A percentile compares a stretch with the other conserved stretches of the same genome.
These are phyloP conservation scores for Acanthurus leucopareius DNA, from an alignment of 2,797 vertebrate genomes.

Conservation along the genomic window DNA sequence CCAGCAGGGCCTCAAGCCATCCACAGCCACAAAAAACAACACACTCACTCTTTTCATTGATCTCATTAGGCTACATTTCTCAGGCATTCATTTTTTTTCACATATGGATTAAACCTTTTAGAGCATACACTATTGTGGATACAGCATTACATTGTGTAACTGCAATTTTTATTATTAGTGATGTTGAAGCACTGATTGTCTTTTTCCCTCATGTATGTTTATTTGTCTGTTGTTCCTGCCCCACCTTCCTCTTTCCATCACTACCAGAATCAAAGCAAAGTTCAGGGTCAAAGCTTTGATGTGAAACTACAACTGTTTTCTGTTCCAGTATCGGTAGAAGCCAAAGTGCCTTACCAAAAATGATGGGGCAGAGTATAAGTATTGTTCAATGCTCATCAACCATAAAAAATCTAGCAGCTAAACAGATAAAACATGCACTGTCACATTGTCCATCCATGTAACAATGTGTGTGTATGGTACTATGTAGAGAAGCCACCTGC, in stretches of 20 bases:
- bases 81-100: conserved; percentile 8
- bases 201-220: background rate
- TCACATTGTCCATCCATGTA: no score
- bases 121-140: background rate
- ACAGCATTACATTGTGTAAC: no score
- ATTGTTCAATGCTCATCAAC: no score
- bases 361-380: no score
- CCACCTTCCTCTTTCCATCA: background rate
- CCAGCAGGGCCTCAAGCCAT: background rate
- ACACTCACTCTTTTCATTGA: conserved; percentile 26
- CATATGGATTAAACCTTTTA: conserved; percentile 19
- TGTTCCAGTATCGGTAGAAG: background rate
- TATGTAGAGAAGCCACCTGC: no score
- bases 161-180: background rate
- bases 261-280: background rate
- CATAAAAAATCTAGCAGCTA: no score
- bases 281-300: background rate
- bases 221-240: background rate
- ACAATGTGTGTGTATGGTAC: no score
- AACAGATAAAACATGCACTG: no score
- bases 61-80: conserved; percentile 9
- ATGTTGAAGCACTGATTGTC: background rate
- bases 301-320: background rate
- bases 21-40: conserved; percentile 1
- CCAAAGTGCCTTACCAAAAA: background rate